These are phyloP conservation scores for Stigmatopora argus DNA, from an alignment of 2,113 vertebrate species.

Conservation along the genomic window DNA sequence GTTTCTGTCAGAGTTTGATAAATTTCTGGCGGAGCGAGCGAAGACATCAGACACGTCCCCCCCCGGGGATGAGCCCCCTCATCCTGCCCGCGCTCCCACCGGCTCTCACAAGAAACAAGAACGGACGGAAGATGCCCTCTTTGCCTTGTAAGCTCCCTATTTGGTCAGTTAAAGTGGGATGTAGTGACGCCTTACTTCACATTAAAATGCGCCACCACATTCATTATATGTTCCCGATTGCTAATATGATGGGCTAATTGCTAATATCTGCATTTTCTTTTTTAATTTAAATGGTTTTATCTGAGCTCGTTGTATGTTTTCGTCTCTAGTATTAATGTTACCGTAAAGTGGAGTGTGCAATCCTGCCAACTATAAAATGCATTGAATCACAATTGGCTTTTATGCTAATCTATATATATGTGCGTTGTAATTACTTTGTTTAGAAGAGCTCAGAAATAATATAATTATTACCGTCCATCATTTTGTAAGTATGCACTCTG, in stretches of 20 bases:
- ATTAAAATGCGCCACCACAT: slow-evolving; percentile 30
- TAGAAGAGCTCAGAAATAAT: no score
- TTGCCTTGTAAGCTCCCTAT: slow-evolving; percentile 82
- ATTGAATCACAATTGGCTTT: not conserved
- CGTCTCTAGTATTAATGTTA: slow-evolving; percentile 6
- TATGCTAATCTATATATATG: no score
- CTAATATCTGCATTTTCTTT: slow-evolving; percentile 48
- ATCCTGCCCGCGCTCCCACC: slow-evolving; percentile 55
- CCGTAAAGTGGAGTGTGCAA: not conserved
- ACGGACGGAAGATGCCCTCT: slow-evolving; percentile 88
- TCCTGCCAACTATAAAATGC: not conserved
- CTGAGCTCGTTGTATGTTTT: slow-evolving; percentile 23
- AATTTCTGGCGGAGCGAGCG: slow-evolving; percentile 92
- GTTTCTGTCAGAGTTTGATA: slow-evolving; percentile 84
- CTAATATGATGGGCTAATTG: slow-evolving; percentile 23
- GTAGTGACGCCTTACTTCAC: slow-evolving; percentile 31
- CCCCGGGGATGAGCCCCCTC: slow-evolving; percentile 65
- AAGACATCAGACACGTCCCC: slow-evolving; percentile 82
- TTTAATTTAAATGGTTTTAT: slow-evolving; percentile 31
- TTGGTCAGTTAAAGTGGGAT: slow-evolving; percentile 45
- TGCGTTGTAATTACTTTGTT: no score
- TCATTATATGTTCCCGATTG: not conserved
- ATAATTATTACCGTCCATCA: not conserved
- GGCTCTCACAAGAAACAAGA: slow-evolving; percentile 82
- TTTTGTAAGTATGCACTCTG: slow-evolving; percentile 28